Evolutionary conservation across 2,888 invertebrate genomes (phyloP).

Genomic region (Thyatira batis): DNA sequence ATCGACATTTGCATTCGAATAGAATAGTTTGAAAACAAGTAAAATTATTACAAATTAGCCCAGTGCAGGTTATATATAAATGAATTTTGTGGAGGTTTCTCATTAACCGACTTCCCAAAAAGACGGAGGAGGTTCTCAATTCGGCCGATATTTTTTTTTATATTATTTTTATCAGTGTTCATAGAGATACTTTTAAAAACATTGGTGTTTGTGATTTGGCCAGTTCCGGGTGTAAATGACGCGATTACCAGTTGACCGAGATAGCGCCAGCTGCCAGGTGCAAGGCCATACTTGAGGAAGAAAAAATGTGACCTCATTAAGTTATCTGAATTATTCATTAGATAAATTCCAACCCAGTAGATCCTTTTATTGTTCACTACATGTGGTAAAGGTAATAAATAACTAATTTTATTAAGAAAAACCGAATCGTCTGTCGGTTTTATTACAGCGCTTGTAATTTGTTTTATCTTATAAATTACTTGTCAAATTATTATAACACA

Average conservation of each 20-base stretch:
- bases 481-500: too few species aligned
- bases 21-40: too few species aligned
- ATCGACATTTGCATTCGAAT: too few species aligned
- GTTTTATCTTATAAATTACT: too few species aligned
- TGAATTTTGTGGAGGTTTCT: too few species aligned
- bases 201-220: conserved; percentile 1
- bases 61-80: too few species aligned
- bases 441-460: not conserved
- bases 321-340: conserved; percentile 48
- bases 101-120: too few species aligned
- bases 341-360: conserved; percentile 29
- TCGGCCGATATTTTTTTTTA: too few species aligned
- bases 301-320: conserved; percentile 52
- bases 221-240: conserved; percentile 48
- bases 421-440: conserved; percentile 4
- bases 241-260: conserved; percentile 37
- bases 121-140: too few species aligned
- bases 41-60: too few species aligned
- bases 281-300: conserved; percentile 43
- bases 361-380: not conserved
- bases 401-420: not conserved
- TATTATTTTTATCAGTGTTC: not conserved
- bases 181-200: not conserved
- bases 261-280: conserved; percentile 52
- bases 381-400: not conserved